Base-by-base conservation (phyloP, 2,113 vertebrate genomes). In the Poicephalus gulielmi region DNA sequence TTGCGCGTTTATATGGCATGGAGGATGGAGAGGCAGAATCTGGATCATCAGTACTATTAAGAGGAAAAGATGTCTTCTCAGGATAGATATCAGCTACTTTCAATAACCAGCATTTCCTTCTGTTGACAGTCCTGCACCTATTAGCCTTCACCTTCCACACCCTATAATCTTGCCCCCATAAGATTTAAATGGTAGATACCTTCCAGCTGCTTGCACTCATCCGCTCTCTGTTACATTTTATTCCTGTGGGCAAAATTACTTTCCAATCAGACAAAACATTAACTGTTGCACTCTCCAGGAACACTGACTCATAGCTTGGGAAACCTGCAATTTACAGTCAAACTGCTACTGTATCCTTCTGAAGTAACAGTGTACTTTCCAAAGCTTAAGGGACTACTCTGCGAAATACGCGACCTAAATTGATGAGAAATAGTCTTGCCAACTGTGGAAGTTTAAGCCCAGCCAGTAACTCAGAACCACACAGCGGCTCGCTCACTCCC, bases 171-270 rank as follows among this genome's bases (percentile, higher is more conserved):
- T 30, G 13, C 27, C 35, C 20, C 18, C 25, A 22, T 0, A 10
- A 10, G 17, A 13, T 22, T 10, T 2, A 39, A 46, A 24, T 11
- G 3, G 0, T 2, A 17, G n/a, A 9, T 3, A 46, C 18, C 39
- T 30, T 20, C 39, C n/a, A 25, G n/a, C 67, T 5, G 9, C 41
- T 60, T n/a, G 59, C 19, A 23, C 14, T 37, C 35, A 37, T 16
- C 6, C 41, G 33, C 7, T 5, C 18, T 19, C 39, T 33, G 9
- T 8, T 30, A 44, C 37, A n/a, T 13, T 13, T 49, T 22, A 37
- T 9, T 66, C 35, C 67, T 11, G 7, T 0, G 3, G 16, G 33
- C 24, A 76, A 79, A 47, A 39, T 9, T 5, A 52, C 44, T 53
- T 12, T 1, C 12, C 17, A 37, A 35, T 6, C 43, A 10, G 16